Conservation (phyloP, 2,113 vertebrate species). For the Prionailurus bengalensis region DNA sequence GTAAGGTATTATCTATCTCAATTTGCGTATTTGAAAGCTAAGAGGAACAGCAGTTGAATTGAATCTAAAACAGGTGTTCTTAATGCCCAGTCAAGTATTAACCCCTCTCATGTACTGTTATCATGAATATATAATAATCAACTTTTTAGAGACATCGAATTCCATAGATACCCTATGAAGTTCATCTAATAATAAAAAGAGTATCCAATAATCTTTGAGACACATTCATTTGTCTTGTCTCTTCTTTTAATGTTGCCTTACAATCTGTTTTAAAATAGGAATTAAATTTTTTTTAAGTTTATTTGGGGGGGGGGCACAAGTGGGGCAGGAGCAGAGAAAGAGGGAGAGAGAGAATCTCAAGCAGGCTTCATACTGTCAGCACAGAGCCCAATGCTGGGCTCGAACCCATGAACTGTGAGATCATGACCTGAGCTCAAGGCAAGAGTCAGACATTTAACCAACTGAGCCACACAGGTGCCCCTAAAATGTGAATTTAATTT, state of each 20-base stretch:
- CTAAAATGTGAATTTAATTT: slow-evolving; percentile 2
- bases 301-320: too few relatives aligned
- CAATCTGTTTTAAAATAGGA: neutral
- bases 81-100: neutral
- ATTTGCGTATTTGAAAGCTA: neutral
- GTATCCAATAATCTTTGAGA: neutral
- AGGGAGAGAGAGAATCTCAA: too few relatives aligned
- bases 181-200: neutral
- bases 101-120: neutral
- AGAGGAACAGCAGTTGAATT: neutral
- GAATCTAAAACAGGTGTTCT: neutral
- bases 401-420: too few relatives aligned
- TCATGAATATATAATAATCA: neutral
- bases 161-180: neutral
- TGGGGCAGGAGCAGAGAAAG: too few relatives aligned
- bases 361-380: too few relatives aligned
- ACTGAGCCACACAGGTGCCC: too few relatives aligned
- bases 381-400: too few relatives aligned
- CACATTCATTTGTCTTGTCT: neutral
- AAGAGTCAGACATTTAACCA: too few relatives aligned
- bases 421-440: too few relatives aligned
- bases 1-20: neutral
- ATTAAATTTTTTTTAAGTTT: neutral
- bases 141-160: neutral
- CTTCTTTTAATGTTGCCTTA: neutral